Percentiles rank a stretch among this genome's conserved stretches.
Evolutionary conservation across 2,888 invertebrate genomes (phyloP).

Genomic region (Dryomyza anilis): DNA sequence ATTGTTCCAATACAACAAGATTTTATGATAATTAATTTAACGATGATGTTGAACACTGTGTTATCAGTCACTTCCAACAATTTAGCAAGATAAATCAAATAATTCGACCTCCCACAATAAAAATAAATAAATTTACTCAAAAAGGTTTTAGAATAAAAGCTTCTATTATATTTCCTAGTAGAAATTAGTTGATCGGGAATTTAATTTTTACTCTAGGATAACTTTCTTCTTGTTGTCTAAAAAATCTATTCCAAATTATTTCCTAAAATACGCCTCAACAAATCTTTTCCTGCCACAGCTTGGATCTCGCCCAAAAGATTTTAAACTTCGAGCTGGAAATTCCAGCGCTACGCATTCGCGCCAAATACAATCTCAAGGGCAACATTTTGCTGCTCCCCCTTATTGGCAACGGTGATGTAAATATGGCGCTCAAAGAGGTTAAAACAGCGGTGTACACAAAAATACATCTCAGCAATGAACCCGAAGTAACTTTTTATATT

Average conservation of each 20-base stretch:
- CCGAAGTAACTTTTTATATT: conserved; percentile 43
- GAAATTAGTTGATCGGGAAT: too few relatives aligned
- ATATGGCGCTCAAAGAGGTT: conserved; percentile 64
- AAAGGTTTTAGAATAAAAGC: not conserved
- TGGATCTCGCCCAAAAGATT: conserved; percentile 63
- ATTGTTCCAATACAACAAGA: too few relatives aligned
- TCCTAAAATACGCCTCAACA: not conserved
- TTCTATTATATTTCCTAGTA: not conserved
- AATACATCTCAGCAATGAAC: conserved; percentile 61
- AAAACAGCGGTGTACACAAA: conserved; percentile 64
- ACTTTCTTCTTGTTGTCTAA: not conserved
- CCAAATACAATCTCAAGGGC: conserved; percentile 67
- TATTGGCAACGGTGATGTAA: conserved; percentile 66
- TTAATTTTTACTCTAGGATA: too few relatives aligned
- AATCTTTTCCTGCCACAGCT: conserved; percentile 50
- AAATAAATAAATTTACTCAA: too few relatives aligned
- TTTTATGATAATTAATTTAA: too few relatives aligned
- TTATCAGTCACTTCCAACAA: too few relatives aligned
- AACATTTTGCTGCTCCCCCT: conserved; percentile 66
- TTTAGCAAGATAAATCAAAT: too few relatives aligned
- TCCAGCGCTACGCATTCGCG: conserved; percentile 65
- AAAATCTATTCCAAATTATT: not conserved
- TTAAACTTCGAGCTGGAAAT: conserved; percentile 66
- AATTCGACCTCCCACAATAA: too few relatives aligned
- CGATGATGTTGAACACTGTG: too few relatives aligned